Conservation (phyloP, 2,113 vertebrate species). For the Callocephalon fimbriatum region DNA sequence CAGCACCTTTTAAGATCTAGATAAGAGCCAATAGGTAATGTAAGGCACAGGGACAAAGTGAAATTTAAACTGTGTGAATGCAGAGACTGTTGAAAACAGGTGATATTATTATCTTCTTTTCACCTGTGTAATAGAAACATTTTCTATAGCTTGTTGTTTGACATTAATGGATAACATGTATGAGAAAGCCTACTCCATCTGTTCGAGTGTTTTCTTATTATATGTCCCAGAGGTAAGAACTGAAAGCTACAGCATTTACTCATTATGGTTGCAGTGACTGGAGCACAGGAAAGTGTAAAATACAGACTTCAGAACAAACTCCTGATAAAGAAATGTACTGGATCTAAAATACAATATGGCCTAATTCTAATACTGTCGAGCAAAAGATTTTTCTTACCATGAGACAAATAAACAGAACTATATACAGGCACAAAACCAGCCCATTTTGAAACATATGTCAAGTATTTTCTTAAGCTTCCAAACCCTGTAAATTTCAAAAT, state of each 20-base stretch:
- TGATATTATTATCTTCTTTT: slow-evolving; percentile 39
- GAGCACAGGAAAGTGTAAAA: slow-evolving; percentile 5
- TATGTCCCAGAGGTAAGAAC: slow-evolving; percentile 23
- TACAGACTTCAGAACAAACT: slow-evolving; percentile 33
- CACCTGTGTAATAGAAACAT: slow-evolving; percentile 43
- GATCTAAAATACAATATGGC: slow-evolving; percentile 30
- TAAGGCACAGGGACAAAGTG: not conserved
- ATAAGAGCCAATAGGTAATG: not conserved
- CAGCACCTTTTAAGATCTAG: not conserved
- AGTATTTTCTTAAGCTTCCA: slow-evolving; percentile 66
- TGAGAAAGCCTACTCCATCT: slow-evolving; percentile 19
- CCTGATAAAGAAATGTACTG: slow-evolving; percentile 29
- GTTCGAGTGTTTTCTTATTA: slow-evolving; percentile 3
- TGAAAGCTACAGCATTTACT: slow-evolving; percentile 35
- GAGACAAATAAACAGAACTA: slow-evolving; percentile 55
- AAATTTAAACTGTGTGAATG: slow-evolving; percentile 36
- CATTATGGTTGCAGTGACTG: not conserved
- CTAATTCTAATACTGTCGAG: not conserved
- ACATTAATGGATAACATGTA: slow-evolving; percentile 52
- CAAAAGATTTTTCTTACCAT: slow-evolving; percentile 40
- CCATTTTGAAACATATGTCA: slow-evolving; percentile 54
- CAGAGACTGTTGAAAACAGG: slow-evolving; percentile 14
- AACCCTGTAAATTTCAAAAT: slow-evolving; percentile 60
- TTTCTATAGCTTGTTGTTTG: slow-evolving; percentile 56
- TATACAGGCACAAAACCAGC: not conserved